Evolutionary conservation across 1,140 invertebrate genomes (phyloP).

Genomic region (Vanessa tameamea): DNA sequence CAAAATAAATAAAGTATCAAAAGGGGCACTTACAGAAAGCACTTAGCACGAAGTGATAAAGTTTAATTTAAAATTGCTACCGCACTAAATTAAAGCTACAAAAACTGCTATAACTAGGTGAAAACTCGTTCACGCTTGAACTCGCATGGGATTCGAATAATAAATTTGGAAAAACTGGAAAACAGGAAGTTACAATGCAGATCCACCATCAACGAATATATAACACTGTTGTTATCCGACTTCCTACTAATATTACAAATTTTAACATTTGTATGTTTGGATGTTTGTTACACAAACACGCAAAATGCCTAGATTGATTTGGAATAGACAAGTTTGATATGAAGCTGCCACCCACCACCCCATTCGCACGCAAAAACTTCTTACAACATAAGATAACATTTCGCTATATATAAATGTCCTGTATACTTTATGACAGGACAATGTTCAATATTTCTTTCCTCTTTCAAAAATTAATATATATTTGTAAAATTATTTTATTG

Average conservation of each 20-base stretch:
- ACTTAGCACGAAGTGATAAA: slow-evolving; percentile 39
- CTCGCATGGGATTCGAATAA: slow-evolving; percentile 50
- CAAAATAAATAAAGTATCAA: slow-evolving; percentile 26
- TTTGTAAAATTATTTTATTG: too few species aligned
- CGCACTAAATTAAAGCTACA: slow-evolving; percentile 47
- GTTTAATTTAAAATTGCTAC: slow-evolving; percentile 51
- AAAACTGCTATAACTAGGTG: slow-evolving; percentile 53
- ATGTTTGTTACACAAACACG: neutral
- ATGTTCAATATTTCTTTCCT: too few species aligned
- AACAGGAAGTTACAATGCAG: slow-evolving; percentile 40
- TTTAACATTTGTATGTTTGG: neutral
- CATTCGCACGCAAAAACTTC: too few species aligned
- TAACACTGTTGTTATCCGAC: neutral
- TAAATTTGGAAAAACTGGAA: slow-evolving; percentile 52
- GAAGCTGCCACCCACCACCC: too few species aligned
- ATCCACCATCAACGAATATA: neutral
- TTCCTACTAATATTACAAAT: neutral
- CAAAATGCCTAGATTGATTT: neutral
- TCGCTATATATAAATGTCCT: too few species aligned
- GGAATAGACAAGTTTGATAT: too few species aligned
- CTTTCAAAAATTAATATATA: too few species aligned
- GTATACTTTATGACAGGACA: too few species aligned
- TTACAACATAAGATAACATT: too few species aligned
- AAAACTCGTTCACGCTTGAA: slow-evolving; percentile 54
- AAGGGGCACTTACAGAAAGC: slow-evolving; percentile 35